phyloP scores from a whole-genome alignment of 2,797 vertebrate species.

The Pterois miles region DNA sequence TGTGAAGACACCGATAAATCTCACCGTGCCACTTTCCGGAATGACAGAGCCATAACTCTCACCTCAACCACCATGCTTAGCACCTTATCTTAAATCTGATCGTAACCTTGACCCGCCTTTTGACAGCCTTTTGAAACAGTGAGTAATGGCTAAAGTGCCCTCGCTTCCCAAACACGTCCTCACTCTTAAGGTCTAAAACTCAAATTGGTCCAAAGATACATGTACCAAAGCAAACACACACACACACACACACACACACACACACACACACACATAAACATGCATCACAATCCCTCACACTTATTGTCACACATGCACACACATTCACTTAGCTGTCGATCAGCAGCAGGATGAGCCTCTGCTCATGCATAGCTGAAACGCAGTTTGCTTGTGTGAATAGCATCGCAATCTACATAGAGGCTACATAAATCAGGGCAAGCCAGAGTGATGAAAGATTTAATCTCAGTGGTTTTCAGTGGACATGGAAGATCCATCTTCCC shows the following conservation, averaged over 20 bases:
- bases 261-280: background rate
- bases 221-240: background rate
- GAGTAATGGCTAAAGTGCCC: background rate
- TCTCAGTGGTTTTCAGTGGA: constrained; percentile 58
- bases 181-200: background rate
- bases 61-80: background rate
- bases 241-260: background rate
- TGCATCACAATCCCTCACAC: background rate
- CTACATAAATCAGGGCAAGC: constrained; percentile 64
- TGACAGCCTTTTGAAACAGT: background rate
- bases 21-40: background rate
- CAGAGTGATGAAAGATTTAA: constrained; percentile 63
- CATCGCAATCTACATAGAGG: constrained; percentile 48
- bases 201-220: background rate
- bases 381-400: constrained; percentile 30
- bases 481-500: constrained; percentile 64
- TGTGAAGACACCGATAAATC: background rate
- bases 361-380: constrained; percentile 37
- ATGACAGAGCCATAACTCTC: background rate
- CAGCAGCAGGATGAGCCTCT: constrained; percentile 16
- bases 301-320: background rate
- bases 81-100: background rate
- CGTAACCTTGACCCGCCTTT: background rate
- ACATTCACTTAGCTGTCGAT: constrained; percentile 18
- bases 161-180: background rate